Percentiles rank a stretch among this genome's conserved stretches.
Evolutionary conservation across 2,797 vertebrate species (phyloP).

Genomic region (Manis crassicaudata): DNA sequence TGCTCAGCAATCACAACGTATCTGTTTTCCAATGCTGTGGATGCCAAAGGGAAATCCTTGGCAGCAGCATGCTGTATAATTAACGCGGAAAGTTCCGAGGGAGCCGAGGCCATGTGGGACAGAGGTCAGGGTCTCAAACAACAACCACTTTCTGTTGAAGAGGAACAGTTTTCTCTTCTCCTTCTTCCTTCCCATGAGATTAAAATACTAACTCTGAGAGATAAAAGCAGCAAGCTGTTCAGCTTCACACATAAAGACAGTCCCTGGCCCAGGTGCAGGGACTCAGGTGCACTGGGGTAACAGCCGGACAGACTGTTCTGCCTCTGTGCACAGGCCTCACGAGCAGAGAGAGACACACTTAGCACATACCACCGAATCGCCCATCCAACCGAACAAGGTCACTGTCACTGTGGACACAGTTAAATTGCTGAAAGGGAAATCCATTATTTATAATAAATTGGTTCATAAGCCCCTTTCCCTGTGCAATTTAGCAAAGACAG

Average conservation of each 20-base stretch:
- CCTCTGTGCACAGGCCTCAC: neutral
- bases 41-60: neutral
- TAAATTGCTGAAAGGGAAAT: neutral
- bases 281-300: neutral
- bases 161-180: neutral
- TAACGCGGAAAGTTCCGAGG: slow-evolving; percentile 2
- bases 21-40: slow-evolving; percentile 27
- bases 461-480: neutral
- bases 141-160: neutral
- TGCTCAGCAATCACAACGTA: neutral
- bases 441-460: neutral
- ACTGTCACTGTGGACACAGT: neutral
- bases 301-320: neutral
- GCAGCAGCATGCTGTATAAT: neutral
- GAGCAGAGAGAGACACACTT: neutral
- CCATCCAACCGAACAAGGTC: neutral
- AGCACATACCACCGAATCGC: rapidly evolving
- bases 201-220: neutral
- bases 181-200: neutral
- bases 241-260: neutral
- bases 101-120: neutral
- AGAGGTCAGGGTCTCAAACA: slow-evolving; percentile 26
- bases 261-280: rapidly evolving
- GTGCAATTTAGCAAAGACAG: neutral
- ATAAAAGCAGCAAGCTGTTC: neutral